Percentiles rank a stretch among this genome's conserved stretches.
phyloP scores from a whole-genome alignment of 2,113 vertebrate species.

The Natator depressus region DNA sequence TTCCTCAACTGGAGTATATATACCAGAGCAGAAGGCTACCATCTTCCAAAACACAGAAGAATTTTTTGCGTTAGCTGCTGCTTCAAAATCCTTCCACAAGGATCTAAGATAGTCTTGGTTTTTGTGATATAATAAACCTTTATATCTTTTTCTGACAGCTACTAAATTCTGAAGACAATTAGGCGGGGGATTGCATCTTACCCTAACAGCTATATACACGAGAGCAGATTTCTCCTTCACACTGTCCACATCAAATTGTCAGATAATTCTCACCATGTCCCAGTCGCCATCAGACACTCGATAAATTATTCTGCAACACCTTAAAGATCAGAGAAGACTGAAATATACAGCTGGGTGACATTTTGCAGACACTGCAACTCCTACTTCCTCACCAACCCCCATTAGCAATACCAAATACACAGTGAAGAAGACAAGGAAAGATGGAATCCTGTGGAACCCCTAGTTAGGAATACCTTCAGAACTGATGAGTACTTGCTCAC shows the following conservation, averaged over 20 bases:
- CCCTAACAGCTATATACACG: too few species aligned
- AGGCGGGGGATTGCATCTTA: too few species aligned
- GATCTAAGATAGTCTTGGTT: too few species aligned
- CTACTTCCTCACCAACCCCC: rapidly evolving
- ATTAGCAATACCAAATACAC: rapidly evolving
- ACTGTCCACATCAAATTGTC: too few species aligned
- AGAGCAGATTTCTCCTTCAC: too few species aligned
- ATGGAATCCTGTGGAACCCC: background rate
- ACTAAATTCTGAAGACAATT: too few species aligned
- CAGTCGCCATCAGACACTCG: background rate
- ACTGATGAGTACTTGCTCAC: background rate
- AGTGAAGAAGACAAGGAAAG: background rate
- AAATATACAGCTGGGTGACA: rapidly evolving
- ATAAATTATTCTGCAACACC: background rate
- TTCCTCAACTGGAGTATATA: background rate
- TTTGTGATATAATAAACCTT: too few species aligned
- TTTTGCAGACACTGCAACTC: background rate
- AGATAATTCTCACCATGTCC: background rate
- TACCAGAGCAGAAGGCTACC: background rate
- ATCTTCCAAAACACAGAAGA: background rate
- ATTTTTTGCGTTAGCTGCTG: background rate
- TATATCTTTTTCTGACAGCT: too few species aligned
- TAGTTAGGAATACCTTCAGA: background rate
- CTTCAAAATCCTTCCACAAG: too few species aligned
- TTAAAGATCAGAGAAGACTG: background rate